Base-by-base conservation (phyloP, 2,113 vertebrate genomes). In the Daubentonia madagascariensis region DNA sequence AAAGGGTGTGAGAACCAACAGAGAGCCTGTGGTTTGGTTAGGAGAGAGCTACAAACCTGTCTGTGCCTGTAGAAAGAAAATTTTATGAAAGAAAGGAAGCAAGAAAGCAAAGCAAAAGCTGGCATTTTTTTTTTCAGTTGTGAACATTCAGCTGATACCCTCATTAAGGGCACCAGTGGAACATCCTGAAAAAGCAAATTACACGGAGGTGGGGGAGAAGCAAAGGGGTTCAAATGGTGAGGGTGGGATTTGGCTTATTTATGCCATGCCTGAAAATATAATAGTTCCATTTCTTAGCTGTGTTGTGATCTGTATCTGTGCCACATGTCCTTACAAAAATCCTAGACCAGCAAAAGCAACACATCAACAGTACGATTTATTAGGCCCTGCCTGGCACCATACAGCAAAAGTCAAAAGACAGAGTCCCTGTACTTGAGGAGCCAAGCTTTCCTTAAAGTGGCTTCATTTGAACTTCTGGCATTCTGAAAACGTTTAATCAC, bases 1-100 rank as follows among this genome's bases (percentile, higher is more conserved):
- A 73, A 98, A 98, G 98, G 98, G 98, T 99, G 97, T 98, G 98
- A 98, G 98, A 98, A 98, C 95, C 96, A 97, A 95, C 97, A 97
- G 94, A 97, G 96, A 95, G 98, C 97, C 95, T 97, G 96, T 72
- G 95, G 98, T 86, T 98, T 97, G 95, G 97, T 96, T 93, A 95
- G 40, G 75, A 94, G 97, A 98, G 96, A 92, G 88, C 94, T 96
- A 85, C 43, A 96, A 98, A 98, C 98, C 98, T 99, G 98, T 78
- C 98, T 12, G 1, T 85, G 98, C 98, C 98, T 98, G 97, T 94
- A 97, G 85, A 97, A 96, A 57, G 88, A 94, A 95, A 93, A 40
- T 78, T 85, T 90, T 78, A 93, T 48, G 32, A 18, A 76, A 87
- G 73, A 67, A 68, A 81, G 52, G 57, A n/a, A 61, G 48, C 75